These are phyloP conservation scores for Propithecus perrieri DNA, from an alignment of 2,797 vertebrate species.

Conservation along the genomic window DNA sequence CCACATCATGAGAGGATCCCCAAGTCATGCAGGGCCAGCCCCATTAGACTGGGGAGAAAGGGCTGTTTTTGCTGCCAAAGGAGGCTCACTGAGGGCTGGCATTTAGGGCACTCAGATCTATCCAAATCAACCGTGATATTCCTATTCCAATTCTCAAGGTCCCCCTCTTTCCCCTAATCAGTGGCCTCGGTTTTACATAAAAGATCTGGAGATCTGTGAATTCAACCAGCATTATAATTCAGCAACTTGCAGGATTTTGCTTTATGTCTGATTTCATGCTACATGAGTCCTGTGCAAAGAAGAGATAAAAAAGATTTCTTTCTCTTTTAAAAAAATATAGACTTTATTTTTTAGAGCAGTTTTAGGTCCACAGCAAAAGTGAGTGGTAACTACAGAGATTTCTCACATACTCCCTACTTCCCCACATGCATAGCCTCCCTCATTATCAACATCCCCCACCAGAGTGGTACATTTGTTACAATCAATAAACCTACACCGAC, in stretches of 20 bases:
- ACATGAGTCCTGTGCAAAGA: background rate
- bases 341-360: background rate
- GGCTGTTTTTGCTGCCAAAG: background rate
- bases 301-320: background rate
- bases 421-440: background rate
- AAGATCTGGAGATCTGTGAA: background rate
- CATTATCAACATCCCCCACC: background rate
- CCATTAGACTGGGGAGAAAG: background rate
- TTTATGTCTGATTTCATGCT: slow-evolving; percentile 16
- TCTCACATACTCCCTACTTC: background rate
- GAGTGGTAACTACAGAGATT: background rate
- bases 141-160: background rate
- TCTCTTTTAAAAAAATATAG: background rate
- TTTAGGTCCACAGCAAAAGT: background rate
- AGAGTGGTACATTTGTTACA: background rate
- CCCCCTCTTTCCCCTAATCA: background rate
- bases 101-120: background rate
- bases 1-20: background rate
- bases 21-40: background rate
- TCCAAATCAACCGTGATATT: background rate
- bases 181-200: background rate
- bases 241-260: background rate
- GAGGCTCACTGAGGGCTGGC: background rate
- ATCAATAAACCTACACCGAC: background rate
- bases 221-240: background rate